These are phyloP conservation scores for Phytoseiulus persimilis DNA, from an alignment of 2,888 invertebrate species.

Conservation along the genomic window DNA sequence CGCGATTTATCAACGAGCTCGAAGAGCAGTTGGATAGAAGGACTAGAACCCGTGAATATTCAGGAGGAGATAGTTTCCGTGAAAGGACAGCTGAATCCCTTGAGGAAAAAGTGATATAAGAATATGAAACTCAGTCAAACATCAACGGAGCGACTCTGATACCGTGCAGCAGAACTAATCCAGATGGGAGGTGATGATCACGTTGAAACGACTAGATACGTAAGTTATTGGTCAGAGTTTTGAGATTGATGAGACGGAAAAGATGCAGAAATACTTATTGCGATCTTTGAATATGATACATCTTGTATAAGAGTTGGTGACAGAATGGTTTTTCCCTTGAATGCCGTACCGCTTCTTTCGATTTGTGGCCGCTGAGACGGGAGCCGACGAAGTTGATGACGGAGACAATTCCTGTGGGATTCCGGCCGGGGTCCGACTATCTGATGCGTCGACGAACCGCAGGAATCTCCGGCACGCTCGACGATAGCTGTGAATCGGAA, in stretches of 20 bases:
- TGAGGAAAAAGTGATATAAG: not conserved
- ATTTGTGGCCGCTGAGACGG: slow-evolving; percentile 5
- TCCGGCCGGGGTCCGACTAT: not conserved
- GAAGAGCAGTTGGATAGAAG: not conserved
- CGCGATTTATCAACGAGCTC: not conserved
- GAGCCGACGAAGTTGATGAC: not conserved
- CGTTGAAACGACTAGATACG: not conserved
- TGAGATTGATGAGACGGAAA: too few relatives aligned
- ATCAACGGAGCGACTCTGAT: not conserved
- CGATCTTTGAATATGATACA: too few relatives aligned
- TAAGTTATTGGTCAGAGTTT: not conserved
- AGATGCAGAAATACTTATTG: too few relatives aligned
- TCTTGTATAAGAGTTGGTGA: not conserved
- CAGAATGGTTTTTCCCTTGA: not conserved
- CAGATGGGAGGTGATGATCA: not conserved
- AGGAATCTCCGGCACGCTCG: not conserved
- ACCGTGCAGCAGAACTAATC: not conserved
- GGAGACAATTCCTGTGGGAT: not conserved
- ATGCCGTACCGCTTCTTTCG: not conserved
- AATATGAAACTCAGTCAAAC: not conserved
- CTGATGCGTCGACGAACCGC: not conserved
- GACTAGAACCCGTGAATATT: not conserved
- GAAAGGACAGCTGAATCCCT: not conserved
- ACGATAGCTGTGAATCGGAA: not conserved
- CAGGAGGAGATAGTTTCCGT: not conserved